Evolutionary conservation across 2,888 invertebrate species (phyloP).

Genomic region (Lepidochrysops patricia): DNA sequence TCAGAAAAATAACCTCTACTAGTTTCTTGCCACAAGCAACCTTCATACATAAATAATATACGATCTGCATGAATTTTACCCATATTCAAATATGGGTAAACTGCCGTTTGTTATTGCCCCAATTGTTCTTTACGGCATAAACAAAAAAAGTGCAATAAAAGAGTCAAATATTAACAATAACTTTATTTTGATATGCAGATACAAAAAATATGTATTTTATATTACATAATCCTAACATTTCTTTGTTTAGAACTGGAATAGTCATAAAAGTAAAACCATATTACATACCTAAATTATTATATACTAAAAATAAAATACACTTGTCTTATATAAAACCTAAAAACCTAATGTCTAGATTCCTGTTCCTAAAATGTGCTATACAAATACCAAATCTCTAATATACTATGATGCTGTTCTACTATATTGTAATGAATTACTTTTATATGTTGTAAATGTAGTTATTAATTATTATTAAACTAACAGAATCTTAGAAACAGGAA

Average conservation of each 20-base stretch:
- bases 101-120: no score
- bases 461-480: background rate
- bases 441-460: no score
- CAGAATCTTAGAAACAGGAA: background rate
- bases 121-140: no score
- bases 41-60: no score
- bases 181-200: background rate
- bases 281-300: background rate
- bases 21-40: no score
- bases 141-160: background rate
- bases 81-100: no score
- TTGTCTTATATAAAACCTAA: background rate
- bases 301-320: background rate
- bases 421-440: no score
- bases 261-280: background rate
- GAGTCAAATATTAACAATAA: background rate
- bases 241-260: background rate
- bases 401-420: no score
- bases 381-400: no score
- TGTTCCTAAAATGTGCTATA: background rate
- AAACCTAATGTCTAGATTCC: background rate
- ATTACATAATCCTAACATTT: conserved; percentile 2
- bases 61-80: no score
- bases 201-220: background rate
- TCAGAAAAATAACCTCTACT: no score